Conservation (phyloP, 2,797 vertebrate genomes). For the Pogoniulus pusillus region DNA sequence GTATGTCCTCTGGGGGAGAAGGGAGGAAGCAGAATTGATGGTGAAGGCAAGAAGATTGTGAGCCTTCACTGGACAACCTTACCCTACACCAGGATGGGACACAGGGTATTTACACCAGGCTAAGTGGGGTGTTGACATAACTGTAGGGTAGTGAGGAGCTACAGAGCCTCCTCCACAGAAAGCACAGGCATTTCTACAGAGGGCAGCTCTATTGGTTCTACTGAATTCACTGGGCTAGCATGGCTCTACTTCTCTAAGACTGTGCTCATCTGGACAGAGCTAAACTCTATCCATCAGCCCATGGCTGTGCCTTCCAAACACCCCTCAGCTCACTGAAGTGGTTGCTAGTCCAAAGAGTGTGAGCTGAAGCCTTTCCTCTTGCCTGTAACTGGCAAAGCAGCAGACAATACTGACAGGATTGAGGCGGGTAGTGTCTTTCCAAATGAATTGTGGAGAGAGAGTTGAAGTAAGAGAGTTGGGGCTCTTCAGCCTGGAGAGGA, state of each 20-base stretch:
- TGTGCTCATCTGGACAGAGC: background rate
- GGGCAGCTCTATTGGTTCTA: background rate
- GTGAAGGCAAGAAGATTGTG: too few species aligned
- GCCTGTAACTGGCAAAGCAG: background rate
- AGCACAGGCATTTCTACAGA: background rate
- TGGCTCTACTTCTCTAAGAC: background rate
- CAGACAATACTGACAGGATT: background rate
- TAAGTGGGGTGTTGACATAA: background rate
- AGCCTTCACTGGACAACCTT: too few species aligned
- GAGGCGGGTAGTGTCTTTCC: too few species aligned
- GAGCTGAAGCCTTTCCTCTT: background rate
- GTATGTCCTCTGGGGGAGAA: too few species aligned
- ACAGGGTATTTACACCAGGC: background rate
- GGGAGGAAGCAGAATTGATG: too few species aligned
- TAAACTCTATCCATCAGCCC: background rate
- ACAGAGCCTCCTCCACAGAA: background rate
- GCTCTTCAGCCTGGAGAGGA: too few species aligned
- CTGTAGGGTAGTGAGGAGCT: background rate
- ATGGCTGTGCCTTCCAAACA: background rate
- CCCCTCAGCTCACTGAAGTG: background rate
- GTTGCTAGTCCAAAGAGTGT: background rate
- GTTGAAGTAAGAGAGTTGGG: too few species aligned
- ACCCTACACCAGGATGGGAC: background rate
- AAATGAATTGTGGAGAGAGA: too few species aligned
- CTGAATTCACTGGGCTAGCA: background rate